A percentile compares a stretch with the other conserved stretches of the same genome.
Evolutionary conservation across 2,113 vertebrate species (phyloP).

Genomic region (Chrysochloris asiatica): DNA sequence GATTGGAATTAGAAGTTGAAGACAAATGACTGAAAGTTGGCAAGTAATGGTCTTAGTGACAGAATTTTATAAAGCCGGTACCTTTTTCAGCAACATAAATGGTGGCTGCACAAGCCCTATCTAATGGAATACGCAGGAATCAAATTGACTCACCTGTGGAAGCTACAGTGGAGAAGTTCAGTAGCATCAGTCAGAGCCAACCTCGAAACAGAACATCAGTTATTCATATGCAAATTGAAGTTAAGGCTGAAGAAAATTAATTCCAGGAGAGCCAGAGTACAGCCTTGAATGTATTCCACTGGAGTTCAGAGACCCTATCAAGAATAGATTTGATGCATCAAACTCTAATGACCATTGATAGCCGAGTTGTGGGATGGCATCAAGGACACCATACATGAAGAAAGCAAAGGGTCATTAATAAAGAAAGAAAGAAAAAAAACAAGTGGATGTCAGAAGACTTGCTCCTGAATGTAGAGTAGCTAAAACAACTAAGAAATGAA

Average conservation of each 20-base stretch:
- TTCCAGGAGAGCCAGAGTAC: background rate
- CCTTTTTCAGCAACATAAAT: background rate
- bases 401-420: background rate
- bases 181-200: background rate
- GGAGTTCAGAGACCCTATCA: background rate
- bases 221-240: background rate
- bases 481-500: too few species aligned
- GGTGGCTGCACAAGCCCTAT: too few species aligned
- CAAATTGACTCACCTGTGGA: background rate
- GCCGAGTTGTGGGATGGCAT: background rate
- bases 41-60: background rate
- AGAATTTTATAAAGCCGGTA: background rate
- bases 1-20: too few species aligned
- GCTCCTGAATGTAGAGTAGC: too few species aligned
- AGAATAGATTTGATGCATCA: background rate
- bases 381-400: background rate
- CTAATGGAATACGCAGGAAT: background rate
- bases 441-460: too few species aligned
- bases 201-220: background rate
- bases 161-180: background rate
- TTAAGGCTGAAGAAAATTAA: background rate
- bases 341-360: background rate
- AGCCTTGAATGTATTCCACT: background rate
- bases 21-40: too few species aligned
- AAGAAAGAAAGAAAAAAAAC: too few species aligned